Evolutionary conservation across 2,888 invertebrate genomes (phyloP), one percentile per base, ranked within the genome.

Genomic region (Tubulanus polymorphus): DNA sequence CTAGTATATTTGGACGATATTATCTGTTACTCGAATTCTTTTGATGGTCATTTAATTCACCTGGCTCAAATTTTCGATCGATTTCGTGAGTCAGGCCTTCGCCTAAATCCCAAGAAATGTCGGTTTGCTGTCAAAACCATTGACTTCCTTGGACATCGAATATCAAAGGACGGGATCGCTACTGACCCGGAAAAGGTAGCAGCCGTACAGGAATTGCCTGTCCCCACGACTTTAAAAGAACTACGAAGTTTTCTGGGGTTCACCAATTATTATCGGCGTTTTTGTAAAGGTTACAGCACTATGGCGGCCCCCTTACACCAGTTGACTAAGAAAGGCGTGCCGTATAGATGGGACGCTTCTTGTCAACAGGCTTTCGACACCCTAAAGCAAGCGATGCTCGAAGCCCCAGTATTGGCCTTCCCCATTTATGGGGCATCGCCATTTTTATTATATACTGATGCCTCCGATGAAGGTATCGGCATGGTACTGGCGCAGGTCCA

Each of bases 181-280:
- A 41, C 23, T 18, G 15, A 41, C 15, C 41, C 41, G 6, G 41
- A 41, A 23, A 41, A 41, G 15, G 18, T 18, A 8, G 23, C 20
- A 15, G 41, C 23, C 6, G 15, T 41, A n/a, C n/a, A n/a, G n/a
- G n/a, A n/a, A n/a, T n/a, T n/a, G n/a, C n/a, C n/a, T n/a, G n/a
- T n/a, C n/a, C n/a, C n/a, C n/a, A n/a, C n/a, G n/a, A n/a, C n/a
- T n/a, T 18, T 41, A 8, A 61, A 61, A 49, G 56, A 60, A 41
- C 25, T 61, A 15, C 37, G 57, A 37, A 51, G 55, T 29, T 64
- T 64, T 51, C 48, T 65, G 20, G 63, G 63, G 3, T 48, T 63
- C n/a, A 57, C 59, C 15, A 62, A 62, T 45, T 65, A 62, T 37
- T 66, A 61, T 30, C 53, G 60, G 10, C 51, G 53, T 23, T 62